Conservation (phyloP, 2,888 invertebrate genomes). For the Ormyrus nitidulus region DNA sequence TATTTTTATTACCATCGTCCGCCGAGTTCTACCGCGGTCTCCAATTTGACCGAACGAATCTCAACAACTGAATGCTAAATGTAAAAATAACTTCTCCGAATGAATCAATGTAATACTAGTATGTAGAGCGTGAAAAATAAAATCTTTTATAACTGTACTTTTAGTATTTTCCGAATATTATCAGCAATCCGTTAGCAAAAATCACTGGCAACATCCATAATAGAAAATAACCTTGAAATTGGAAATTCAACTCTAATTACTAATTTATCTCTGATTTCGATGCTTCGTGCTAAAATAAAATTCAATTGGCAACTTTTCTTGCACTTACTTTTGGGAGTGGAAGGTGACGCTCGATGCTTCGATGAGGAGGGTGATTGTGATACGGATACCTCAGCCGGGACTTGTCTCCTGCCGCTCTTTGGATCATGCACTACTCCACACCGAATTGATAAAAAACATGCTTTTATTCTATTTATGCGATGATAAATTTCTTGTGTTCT, state of each 20-base stretch:
- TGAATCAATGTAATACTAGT: no score
- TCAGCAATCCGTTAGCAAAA: background rate
- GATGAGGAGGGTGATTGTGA: constrained; percentile 65
- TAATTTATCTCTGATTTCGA: no score
- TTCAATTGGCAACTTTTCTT: background rate
- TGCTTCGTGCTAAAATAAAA: background rate
- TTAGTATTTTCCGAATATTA: background rate
- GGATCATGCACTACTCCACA: constrained; percentile 72
- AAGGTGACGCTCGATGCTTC: constrained; percentile 65
- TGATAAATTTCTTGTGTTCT: constrained; percentile 33
- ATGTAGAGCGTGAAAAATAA: background rate
- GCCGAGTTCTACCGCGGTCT: background rate
- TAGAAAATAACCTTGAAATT: no score
- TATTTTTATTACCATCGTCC: constrained; percentile 24
- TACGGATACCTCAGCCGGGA: constrained; percentile 64
- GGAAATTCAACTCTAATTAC: no score
- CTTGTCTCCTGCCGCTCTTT: constrained; percentile 67
- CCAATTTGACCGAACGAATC: background rate
- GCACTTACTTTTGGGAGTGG: constrained; percentile 71
- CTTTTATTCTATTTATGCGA: constrained; percentile 38
- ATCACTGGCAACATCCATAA: no score
- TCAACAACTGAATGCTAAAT: background rate
- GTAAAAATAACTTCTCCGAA: background rate
- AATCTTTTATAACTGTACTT: background rate
- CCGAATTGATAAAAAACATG: constrained; percentile 62